Evolutionary conservation across 2,888 invertebrate species (phyloP).

Genomic region (Caenorhabditis sp.): DNA sequence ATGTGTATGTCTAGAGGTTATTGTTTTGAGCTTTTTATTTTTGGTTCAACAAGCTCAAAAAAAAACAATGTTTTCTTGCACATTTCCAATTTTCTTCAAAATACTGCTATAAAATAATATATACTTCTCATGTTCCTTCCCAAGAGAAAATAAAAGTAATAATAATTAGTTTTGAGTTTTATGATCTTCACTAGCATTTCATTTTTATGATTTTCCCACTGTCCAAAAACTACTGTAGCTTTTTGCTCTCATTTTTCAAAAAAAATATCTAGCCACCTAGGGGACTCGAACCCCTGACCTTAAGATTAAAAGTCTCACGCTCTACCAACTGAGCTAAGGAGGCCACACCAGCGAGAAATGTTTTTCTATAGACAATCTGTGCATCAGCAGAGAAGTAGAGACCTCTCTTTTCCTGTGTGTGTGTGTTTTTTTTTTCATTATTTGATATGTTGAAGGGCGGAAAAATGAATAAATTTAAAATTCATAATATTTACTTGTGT

Average conservation of each 20-base stretch:
- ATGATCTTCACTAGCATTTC: background rate
- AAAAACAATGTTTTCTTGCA: no score
- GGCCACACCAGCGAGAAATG: slow-evolving; percentile 12
- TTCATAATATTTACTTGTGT: background rate
- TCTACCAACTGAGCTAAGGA: slow-evolving; percentile 62
- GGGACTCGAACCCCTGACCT: slow-evolving; percentile 58
- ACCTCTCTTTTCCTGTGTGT: background rate
- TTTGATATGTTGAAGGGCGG: background rate
- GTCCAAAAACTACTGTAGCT: background rate
- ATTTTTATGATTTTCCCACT: background rate
- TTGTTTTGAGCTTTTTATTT: background rate
- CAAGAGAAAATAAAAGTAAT: background rate
- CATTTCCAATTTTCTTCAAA: no score
- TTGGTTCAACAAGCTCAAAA: no score
- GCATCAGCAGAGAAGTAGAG: background rate
- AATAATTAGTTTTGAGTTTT: background rate
- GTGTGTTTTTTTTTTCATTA: no score
- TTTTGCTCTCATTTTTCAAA: background rate
- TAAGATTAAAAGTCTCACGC: slow-evolving; percentile 63
- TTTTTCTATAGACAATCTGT: background rate
- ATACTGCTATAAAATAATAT: background rate
- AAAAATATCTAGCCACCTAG: slow-evolving; percentile 40
- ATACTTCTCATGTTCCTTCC: background rate
- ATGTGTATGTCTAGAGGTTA: background rate
- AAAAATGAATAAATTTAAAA: background rate